Conservation (phyloP, 2,888 invertebrate species). For the Drosophila mulleri region DNA sequence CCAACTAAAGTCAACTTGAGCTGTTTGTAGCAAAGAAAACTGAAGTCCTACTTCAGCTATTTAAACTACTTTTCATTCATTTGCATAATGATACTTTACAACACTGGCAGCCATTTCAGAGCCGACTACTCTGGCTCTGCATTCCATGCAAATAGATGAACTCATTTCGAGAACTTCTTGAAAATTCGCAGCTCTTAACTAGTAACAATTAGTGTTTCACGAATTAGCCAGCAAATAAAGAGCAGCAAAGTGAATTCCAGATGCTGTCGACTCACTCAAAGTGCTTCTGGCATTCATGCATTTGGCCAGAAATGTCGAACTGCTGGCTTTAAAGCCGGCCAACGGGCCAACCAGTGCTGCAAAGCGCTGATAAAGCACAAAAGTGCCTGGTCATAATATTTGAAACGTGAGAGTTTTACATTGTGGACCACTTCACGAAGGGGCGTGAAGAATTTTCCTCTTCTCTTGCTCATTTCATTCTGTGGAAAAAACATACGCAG, state of each 20-base stretch:
- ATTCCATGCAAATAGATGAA: conserved; percentile 33
- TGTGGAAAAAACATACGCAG: conserved; percentile 18
- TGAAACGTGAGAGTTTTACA: conserved; percentile 58
- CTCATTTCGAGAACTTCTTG: conserved; percentile 12
- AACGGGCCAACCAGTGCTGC: conserved; percentile 36
- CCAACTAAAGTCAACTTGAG: neutral
- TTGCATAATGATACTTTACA: conserved; percentile 3
- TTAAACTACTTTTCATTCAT: conserved; percentile 4
- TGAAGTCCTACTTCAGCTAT: conserved; percentile 1
- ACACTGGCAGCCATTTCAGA: conserved; percentile 9
- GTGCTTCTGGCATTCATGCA: neutral
- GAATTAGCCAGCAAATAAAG: conserved; percentile 21
- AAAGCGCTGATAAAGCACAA: conserved; percentile 59
- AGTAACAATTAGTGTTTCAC: conserved; percentile 30
- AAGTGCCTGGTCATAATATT: conserved; percentile 54
- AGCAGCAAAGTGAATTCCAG: conserved; percentile 16
- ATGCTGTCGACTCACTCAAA: conserved; percentile 7
- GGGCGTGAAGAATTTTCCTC: conserved; percentile 18
- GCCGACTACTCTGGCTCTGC: neutral
- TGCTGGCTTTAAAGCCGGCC: conserved; percentile 27
- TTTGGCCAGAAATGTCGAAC: conserved; percentile 24
- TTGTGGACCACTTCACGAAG: conserved; percentile 19
- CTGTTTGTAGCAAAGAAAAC: neutral
- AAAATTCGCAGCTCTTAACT: conserved; percentile 16
- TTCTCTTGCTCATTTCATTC: conserved; percentile 10